A percentile compares a stretch with the other conserved stretches of the same genome.
Conservation (phyloP, 1,140 invertebrate species). For the Heliothis subflexa region DNA sequence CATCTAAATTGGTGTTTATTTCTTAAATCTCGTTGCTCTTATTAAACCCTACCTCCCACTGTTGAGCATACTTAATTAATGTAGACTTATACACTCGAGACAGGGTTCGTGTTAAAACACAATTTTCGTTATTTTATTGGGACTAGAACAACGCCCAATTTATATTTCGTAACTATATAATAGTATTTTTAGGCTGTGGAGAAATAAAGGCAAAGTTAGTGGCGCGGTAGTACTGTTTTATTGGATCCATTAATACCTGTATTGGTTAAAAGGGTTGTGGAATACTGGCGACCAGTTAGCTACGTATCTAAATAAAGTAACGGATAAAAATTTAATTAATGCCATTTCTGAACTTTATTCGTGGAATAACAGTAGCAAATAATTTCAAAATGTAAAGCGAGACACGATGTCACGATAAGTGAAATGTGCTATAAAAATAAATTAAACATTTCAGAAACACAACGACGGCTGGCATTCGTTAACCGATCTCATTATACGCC, state of each 20-base stretch:
- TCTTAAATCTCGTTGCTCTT: neutral
- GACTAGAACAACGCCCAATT: conserved; percentile 27
- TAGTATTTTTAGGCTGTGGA: neutral
- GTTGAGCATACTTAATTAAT: conserved; percentile 32
- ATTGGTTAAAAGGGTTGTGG: conserved; percentile 12
- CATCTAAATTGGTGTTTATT: neutral
- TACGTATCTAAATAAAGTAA: neutral
- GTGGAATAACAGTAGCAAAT: too few species aligned
- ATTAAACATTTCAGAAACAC: neutral
- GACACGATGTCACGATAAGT: too few species aligned
- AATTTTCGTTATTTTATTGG: conserved; percentile 1
- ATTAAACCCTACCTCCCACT: neutral
- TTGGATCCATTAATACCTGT: conserved; percentile 8
- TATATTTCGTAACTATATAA: conserved; percentile 26
- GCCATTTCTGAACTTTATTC: neutral
- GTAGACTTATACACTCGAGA: conserved; percentile 38
- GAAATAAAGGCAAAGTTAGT: conserved; percentile 7
- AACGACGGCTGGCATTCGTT: conserved; percentile 6
- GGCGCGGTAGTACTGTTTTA: conserved; percentile 12
- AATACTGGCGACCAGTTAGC: neutral
- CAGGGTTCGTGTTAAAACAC: conserved; percentile 28
- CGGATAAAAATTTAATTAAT: neutral
- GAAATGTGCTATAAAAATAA: neutral
- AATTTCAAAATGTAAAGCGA: too few species aligned
- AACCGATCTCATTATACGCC: conserved; percentile 15